Evolutionary conservation across 2,888 invertebrate genomes (phyloP).

Genomic region (Orchesella flavescens): DNA sequence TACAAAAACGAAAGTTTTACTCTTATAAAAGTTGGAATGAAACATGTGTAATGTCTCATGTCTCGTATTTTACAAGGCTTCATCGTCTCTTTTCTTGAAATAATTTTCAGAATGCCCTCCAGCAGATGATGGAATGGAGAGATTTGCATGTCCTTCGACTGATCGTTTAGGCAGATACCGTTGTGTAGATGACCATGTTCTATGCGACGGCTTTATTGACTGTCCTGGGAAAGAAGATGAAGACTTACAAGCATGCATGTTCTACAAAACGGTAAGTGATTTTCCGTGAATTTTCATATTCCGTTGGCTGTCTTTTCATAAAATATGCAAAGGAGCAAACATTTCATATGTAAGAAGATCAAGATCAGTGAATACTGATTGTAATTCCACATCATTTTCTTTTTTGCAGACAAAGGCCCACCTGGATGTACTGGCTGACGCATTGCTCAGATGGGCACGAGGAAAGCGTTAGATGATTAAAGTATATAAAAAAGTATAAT

Average conservation of each 20-base stretch:
- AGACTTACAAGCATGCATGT: constrained; percentile 94
- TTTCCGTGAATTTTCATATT: too few relatives aligned
- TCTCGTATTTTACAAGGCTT: too few relatives aligned
- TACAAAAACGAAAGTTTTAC: too few relatives aligned
- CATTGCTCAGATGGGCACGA: constrained; percentile 93
- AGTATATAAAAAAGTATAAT: not conserved
- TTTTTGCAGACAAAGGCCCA: constrained; percentile 92
- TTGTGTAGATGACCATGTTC: constrained; percentile 95
- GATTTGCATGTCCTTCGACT: constrained; percentile 94
- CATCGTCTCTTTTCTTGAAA: not conserved
- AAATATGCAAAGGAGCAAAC: too few relatives aligned
- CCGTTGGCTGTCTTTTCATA: too few relatives aligned
- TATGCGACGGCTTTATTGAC: constrained; percentile 89
- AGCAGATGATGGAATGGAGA: constrained; percentile 93
- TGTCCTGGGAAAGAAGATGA: constrained; percentile 95
- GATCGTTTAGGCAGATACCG: constrained; percentile 93
- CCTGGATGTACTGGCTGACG: constrained; percentile 94
- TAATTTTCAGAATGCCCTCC: constrained; percentile 86
- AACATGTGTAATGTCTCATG: too few relatives aligned
- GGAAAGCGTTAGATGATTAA: constrained; percentile 75
- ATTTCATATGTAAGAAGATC: too few relatives aligned
- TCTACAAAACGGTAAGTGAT: constrained; percentile 92
- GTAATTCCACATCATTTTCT: too few relatives aligned
- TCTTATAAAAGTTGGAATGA: too few relatives aligned
- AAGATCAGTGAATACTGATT: too few relatives aligned